Percentiles rank a stretch among this genome's conserved stretches.
Conservation (phyloP, 2,888 invertebrate species). For the Apamea sordens region DNA sequence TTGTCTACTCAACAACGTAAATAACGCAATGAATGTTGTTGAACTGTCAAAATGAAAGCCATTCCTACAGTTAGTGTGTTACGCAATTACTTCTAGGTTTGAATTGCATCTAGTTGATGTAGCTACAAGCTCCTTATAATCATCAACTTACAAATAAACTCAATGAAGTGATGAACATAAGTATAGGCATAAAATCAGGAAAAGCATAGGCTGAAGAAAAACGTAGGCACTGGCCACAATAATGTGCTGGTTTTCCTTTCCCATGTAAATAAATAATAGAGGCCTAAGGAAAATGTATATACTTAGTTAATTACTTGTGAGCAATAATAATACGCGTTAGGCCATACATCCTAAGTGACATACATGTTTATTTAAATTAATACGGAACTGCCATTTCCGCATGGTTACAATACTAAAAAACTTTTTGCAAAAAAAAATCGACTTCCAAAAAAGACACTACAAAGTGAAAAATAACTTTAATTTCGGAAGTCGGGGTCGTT, state of each 20-base stretch:
- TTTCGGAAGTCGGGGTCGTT: too few species aligned
- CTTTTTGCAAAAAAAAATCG: too few species aligned
- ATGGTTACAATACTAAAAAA: neutral
- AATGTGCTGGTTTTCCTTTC: constrained; percentile 35
- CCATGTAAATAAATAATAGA: neutral
- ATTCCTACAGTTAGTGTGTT: too few species aligned
- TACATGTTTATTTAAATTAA: constrained; percentile 4
- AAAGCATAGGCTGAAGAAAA: constrained; percentile 13
- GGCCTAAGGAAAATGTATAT: constrained; percentile 26
- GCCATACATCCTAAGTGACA: too few species aligned
- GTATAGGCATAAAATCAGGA: neutral
- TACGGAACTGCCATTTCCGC: constrained; percentile 26
- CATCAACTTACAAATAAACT: neutral
- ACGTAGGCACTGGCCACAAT: neutral
- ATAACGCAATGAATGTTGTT: too few species aligned
- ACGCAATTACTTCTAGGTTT: too few species aligned
- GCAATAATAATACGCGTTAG: constrained; percentile 6
- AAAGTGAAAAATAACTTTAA: too few species aligned
- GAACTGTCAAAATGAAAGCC: too few species aligned
- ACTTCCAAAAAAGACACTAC: too few species aligned
- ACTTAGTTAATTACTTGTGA: neutral
- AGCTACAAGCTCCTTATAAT: neutral
- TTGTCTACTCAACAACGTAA: too few species aligned
- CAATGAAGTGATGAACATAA: too few species aligned
- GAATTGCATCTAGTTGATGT: neutral